Conservation (phyloP, 2,113 vertebrate genomes). For the Dicerorhinus sumatrensis region DNA sequence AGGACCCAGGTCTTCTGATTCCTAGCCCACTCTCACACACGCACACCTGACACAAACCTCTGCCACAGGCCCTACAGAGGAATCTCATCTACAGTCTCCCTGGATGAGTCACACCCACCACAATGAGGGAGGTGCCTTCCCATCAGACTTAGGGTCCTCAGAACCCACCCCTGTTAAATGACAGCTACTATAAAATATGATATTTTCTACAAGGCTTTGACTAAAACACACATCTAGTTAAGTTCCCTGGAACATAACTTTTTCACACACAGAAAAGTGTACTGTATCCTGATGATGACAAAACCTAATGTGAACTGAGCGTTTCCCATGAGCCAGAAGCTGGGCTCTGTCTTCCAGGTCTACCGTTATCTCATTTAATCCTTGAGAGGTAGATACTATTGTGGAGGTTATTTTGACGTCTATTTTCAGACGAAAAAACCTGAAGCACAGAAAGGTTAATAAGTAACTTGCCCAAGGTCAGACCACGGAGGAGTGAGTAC, state of each 20-base stretch:
- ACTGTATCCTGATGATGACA: accelerated
- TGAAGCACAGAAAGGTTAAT: background rate
- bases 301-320: accelerated
- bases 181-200: accelerated
- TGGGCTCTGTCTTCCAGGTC: too few species aligned
- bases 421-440: background rate
- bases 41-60: background rate
- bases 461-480: background rate
- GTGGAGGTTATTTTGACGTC: accelerated
- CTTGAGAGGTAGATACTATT: background rate
- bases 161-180: background rate
- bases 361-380: background rate
- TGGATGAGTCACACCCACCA: accelerated
- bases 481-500: accelerated
- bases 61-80: background rate
- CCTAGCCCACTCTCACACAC: background rate
- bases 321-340: background rate
- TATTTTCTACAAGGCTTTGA: background rate
- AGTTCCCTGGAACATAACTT: background rate
- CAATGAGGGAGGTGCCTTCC: background rate
- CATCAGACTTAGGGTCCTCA: background rate
- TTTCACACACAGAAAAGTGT: background rate
- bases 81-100: background rate
- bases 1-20: background rate
- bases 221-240: background rate